Evolutionary conservation across 1,140 invertebrate species (phyloP).

Genomic region (Lepidurus apus): DNA sequence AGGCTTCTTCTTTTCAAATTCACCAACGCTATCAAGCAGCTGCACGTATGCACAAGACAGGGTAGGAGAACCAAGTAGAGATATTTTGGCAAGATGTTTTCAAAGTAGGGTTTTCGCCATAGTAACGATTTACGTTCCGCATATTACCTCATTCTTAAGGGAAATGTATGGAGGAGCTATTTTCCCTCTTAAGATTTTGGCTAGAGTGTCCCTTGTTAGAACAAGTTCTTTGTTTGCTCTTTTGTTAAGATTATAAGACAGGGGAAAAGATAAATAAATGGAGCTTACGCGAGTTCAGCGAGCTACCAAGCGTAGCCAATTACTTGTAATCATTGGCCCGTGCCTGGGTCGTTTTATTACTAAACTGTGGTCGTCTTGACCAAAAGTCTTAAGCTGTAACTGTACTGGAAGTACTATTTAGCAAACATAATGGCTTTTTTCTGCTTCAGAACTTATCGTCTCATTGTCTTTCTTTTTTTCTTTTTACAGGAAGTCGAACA

Average conservation of each 20-base stretch:
- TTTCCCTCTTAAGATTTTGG: background rate
- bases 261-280: background rate
- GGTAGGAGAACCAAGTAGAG: background rate
- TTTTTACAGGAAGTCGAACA: background rate
- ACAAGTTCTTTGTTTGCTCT: background rate
- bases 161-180: background rate
- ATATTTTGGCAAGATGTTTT: background rate
- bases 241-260: background rate
- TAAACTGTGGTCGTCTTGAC: too few species aligned
- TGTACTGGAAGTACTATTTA: too few species aligned
- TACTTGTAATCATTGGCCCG: background rate
- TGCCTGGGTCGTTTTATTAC: background rate
- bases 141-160: background rate
- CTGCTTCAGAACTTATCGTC: background rate
- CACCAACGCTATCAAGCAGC: background rate
- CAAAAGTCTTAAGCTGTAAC: too few species aligned
- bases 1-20: conserved; percentile 3
- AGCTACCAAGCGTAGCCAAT: background rate
- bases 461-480: background rate
- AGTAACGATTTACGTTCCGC: background rate
- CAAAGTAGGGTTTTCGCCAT: background rate
- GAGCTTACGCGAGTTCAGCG: background rate
- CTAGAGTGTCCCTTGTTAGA: background rate
- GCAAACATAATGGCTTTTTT: background rate
- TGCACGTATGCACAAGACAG: background rate